Evolutionary conservation across 2,888 invertebrate genomes (phyloP).

Genomic region (Shargacucullia verbasci): DNA sequence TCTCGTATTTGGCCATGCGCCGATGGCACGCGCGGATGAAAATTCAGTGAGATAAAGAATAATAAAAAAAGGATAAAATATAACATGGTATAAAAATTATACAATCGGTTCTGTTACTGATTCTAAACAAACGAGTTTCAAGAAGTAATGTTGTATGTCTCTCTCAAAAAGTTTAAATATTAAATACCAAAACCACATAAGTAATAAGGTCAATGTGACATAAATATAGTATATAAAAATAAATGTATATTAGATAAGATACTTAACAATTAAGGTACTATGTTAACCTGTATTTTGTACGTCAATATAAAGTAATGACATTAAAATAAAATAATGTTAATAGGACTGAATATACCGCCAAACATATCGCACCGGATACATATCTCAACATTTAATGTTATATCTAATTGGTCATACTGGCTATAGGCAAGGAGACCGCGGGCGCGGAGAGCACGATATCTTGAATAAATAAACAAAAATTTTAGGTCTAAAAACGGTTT

Average conservation of each 20-base stretch:
- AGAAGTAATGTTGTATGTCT: too few relatives aligned
- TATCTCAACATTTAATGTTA: slow-evolving; percentile 75
- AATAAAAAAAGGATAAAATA: too few relatives aligned
- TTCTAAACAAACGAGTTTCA: too few relatives aligned
- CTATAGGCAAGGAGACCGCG: slow-evolving; percentile 47
- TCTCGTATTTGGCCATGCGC: too few relatives aligned
- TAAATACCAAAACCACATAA: too few relatives aligned
- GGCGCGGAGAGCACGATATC: background rate
- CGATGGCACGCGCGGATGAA: too few relatives aligned
- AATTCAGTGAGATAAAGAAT: too few relatives aligned
- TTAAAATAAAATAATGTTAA: slow-evolving; percentile 55
- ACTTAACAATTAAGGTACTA: slow-evolving; percentile 37
- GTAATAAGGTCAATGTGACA: slow-evolving; percentile 21
- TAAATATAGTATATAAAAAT: slow-evolving; percentile 41
- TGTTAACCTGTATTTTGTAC: slow-evolving; percentile 25
- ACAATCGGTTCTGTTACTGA: too few relatives aligned
- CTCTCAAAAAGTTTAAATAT: too few relatives aligned
- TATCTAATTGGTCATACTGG: slow-evolving; percentile 71
- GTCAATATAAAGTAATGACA: slow-evolving; percentile 34
- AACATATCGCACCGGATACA: slow-evolving; percentile 81
- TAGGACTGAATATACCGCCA: slow-evolving; percentile 53
- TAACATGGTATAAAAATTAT: too few relatives aligned
- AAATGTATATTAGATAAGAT: slow-evolving; percentile 40
- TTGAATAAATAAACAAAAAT: background rate
- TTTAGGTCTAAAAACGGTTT: too few relatives aligned